Percentiles rank a stretch among this genome's conserved stretches.
Conservation (phyloP, 2,113 vertebrate genomes). For the Amphilophus citrinellus region DNA sequence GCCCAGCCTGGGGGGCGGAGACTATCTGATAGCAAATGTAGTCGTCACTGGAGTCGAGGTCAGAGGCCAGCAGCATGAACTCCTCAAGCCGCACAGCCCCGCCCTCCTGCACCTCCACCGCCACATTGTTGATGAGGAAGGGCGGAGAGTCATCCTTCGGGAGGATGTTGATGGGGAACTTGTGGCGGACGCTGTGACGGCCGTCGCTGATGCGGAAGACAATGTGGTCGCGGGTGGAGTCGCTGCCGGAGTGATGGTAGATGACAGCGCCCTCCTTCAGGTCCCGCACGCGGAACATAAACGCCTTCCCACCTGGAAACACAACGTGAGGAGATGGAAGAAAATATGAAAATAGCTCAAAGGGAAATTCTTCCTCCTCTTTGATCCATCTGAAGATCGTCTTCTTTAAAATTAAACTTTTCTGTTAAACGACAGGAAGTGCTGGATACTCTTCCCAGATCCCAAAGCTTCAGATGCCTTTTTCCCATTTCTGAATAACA, state of each 20-base stretch:
- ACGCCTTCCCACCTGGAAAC: slow-evolving; percentile 82
- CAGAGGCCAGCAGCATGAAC: slow-evolving; percentile 69
- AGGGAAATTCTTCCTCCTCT: neutral
- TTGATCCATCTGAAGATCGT: neutral
- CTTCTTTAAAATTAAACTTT: neutral
- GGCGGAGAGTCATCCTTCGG: slow-evolving; percentile 80
- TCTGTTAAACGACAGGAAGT: neutral
- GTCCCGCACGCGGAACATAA: slow-evolving; percentile 82
- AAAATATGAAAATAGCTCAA: neutral
- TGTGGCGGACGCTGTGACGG: slow-evolving; percentile 78
- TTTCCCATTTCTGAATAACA: too few species aligned
- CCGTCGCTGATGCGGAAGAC: slow-evolving; percentile 82
- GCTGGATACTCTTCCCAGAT: neutral
- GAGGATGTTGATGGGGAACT: slow-evolving; percentile 78
- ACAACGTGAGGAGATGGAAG: neutral
- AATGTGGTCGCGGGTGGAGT: slow-evolving; percentile 78
- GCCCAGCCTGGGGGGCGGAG: slow-evolving; percentile 38
- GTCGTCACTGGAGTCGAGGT: slow-evolving; percentile 81
- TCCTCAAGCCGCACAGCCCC: slow-evolving; percentile 64
- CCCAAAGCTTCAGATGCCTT: neutral
- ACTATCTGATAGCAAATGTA: slow-evolving; percentile 73
- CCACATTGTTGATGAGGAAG: slow-evolving; percentile 78
- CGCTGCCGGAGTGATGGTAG: slow-evolving; percentile 83
- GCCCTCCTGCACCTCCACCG: slow-evolving; percentile 77
- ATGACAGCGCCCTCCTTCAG: slow-evolving; percentile 72